Conservation (phyloP, 2,113 vertebrate species). For the Eidolon helvum region DNA sequence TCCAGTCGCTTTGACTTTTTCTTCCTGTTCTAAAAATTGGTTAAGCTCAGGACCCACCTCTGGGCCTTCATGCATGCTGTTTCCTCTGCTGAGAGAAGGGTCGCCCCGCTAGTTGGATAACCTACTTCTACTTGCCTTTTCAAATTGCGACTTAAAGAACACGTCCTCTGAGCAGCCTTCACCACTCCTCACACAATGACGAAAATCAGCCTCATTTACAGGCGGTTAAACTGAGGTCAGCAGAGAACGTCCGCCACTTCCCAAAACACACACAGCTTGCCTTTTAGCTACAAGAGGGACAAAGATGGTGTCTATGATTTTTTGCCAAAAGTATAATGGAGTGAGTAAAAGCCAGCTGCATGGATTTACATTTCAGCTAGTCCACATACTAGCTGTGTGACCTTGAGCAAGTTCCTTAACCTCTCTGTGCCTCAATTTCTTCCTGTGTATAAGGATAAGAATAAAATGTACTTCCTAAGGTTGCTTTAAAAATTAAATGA, state of each 20-base stretch:
- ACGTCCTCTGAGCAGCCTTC: background rate
- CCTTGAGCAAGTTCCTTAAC: background rate
- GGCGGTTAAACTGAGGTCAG: background rate
- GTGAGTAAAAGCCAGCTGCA: background rate
- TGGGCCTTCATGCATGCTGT: background rate
- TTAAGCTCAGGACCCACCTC: background rate
- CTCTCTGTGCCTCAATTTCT: background rate
- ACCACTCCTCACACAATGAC: rapidly evolving
- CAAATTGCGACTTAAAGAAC: background rate
- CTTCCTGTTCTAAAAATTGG: background rate
- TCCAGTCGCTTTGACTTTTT: background rate
- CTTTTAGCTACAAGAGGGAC: background rate
- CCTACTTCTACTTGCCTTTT: background rate
- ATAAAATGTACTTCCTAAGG: background rate
- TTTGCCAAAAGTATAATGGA: background rate
- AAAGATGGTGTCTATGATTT: background rate
- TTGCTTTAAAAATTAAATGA: background rate
- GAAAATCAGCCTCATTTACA: background rate
- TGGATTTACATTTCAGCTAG: background rate
- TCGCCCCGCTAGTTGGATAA: background rate
- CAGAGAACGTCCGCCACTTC: background rate
- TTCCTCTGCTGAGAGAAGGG: background rate
- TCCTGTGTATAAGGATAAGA: background rate
- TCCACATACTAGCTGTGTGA: background rate
- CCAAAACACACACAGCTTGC: background rate